Conservation (phyloP, 2,113 vertebrate species). For the Epinephelus moara region DNA sequence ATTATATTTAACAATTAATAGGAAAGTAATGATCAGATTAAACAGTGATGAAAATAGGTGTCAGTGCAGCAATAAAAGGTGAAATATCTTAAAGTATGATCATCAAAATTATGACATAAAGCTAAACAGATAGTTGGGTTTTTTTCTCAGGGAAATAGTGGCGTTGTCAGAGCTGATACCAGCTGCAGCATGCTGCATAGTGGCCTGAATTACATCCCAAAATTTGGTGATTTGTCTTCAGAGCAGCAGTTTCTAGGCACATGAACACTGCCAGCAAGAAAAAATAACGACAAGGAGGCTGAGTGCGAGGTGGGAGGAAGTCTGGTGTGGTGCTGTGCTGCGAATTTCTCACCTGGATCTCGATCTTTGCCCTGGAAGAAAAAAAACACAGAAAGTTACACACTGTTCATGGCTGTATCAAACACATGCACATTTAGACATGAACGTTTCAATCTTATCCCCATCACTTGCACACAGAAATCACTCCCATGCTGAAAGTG, state of each 20-base stretch:
- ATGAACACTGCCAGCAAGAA: not conserved
- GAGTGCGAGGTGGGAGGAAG: not conserved
- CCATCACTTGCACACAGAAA: not conserved
- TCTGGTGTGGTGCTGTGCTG: slow-evolving; percentile 2
- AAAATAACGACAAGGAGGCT: not conserved
- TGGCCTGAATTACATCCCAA: not conserved
- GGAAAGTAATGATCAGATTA: too few species aligned
- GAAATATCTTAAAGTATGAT: not conserved
- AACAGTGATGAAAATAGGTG: not conserved
- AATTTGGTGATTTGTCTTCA: not conserved
- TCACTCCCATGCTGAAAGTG: not conserved
- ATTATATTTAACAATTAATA: too few species aligned
- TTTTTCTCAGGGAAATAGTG: not conserved
- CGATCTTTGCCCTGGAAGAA: slow-evolving; percentile 86
- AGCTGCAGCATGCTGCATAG: not conserved
- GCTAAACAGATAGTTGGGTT: not conserved
- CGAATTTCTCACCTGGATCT: slow-evolving; percentile 87
- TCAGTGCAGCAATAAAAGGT: not conserved
- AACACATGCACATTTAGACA: not conserved
- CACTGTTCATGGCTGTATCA: not conserved
- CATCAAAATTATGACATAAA: not conserved
- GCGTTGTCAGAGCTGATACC: not conserved
- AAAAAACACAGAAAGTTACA: slow-evolving; percentile 30
- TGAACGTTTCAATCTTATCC: not conserved
- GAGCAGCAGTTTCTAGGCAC: slow-evolving; percentile 11